Percentiles rank a stretch among this genome's conserved stretches.
Conservation (phyloP, 2,888 invertebrate genomes). For the Keiferia lycopersicella region DNA sequence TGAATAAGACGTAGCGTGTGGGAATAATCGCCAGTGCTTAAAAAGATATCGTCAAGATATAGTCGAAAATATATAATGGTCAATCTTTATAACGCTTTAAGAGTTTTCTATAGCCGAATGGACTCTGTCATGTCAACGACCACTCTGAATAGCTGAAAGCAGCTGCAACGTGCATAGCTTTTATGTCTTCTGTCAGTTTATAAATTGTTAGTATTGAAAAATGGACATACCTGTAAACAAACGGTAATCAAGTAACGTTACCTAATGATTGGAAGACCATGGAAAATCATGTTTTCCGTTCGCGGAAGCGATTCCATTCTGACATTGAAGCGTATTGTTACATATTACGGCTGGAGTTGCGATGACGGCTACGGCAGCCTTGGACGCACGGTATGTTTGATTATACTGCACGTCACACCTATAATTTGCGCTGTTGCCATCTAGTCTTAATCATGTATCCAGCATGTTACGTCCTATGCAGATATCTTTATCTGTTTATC, state of each 20-base stretch:
- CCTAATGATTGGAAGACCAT: slow-evolving; percentile 13
- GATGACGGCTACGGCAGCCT: slow-evolving; percentile 68
- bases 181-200: background rate
- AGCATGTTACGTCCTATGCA: background rate
- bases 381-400: slow-evolving; percentile 71
- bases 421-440: slow-evolving; percentile 60
- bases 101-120: background rate
- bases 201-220: background rate
- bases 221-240: background rate
- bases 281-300: slow-evolving; percentile 20
- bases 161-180: no score
- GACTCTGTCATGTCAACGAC: background rate
- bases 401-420: slow-evolving; percentile 64
- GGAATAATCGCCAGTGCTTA: background rate
- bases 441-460: background rate
- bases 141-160: no score
- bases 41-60: no score
- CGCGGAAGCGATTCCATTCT: slow-evolving; percentile 40
- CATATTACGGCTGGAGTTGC: slow-evolving; percentile 60
- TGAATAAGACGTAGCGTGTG: background rate
- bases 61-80: no score
- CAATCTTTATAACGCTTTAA: background rate
- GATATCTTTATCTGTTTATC: background rate
- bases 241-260: slow-evolving; percentile 11
- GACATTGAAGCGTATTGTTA: slow-evolving; percentile 72